Percentiles rank a stretch among this genome's conserved stretches.
phyloP scores from a whole-genome alignment of 2,888 invertebrate genomes.

The Eucriotettix oculatus region DNA sequence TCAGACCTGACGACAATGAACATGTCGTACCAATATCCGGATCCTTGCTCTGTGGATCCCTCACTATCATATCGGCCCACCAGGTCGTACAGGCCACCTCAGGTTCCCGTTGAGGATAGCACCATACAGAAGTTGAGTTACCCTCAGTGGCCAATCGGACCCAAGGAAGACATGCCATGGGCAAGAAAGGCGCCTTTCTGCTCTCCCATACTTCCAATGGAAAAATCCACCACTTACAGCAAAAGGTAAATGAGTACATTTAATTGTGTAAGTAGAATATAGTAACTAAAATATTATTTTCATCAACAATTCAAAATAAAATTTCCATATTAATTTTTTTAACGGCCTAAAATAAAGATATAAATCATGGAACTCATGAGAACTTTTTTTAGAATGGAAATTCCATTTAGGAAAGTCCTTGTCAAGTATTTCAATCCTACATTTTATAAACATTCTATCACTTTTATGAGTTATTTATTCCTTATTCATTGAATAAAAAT shows the following conservation, averaged over 20 bases:
- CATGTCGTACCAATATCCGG: background rate
- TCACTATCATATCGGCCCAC: background rate
- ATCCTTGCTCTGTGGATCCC: background rate
- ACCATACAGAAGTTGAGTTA: background rate
- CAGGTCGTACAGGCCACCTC: background rate
- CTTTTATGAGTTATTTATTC: no score
- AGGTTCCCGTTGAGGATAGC: background rate
- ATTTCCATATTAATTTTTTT: no score
- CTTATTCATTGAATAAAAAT: no score
- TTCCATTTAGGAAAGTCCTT: no score
- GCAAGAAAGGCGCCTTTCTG: background rate
- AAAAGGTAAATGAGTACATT: background rate
- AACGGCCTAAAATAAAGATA: no score
- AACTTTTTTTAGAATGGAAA: no score
- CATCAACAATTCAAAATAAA: no score
- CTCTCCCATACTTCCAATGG: background rate
- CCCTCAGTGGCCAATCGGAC: background rate
- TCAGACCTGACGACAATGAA: background rate
- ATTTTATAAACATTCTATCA: no score
- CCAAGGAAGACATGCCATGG: background rate
- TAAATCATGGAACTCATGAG: no score
- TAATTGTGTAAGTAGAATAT: no score
- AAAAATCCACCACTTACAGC: background rate
- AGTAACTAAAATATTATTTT: no score
- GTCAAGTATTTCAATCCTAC: no score